Evolutionary conservation across 2,888 invertebrate genomes (phyloP).

Genomic region (Macrosoma leucophasiata): DNA sequence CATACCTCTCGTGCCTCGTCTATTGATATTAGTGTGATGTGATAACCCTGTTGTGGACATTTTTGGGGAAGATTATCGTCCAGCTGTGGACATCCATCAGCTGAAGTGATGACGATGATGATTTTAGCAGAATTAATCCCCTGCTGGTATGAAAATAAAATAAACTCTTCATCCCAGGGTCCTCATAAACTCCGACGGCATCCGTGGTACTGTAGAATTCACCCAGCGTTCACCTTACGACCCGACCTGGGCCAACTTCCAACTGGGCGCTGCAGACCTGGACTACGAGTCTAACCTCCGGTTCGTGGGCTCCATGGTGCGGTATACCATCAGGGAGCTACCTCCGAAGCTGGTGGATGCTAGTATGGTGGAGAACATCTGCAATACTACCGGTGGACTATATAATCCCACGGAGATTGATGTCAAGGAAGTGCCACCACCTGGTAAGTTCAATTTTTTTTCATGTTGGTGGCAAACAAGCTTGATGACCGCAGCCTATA

Average conservation of each 20-base stretch:
- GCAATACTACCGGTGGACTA: slow-evolving; percentile 82
- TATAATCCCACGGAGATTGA: slow-evolving; percentile 84
- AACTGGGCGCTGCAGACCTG: slow-evolving; percentile 78
- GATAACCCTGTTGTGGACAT: too few species aligned
- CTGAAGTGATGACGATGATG: too few species aligned
- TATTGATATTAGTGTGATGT: too few species aligned
- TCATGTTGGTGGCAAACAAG: too few species aligned
- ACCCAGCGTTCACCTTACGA: slow-evolving; percentile 89
- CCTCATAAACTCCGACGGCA: slow-evolving; percentile 84
- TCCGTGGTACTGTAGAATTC: slow-evolving; percentile 86
- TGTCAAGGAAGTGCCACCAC: slow-evolving; percentile 76
- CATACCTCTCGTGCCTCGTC: too few species aligned
- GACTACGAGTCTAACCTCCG: slow-evolving; percentile 82
- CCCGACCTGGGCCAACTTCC: slow-evolving; percentile 86
- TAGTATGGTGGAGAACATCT: slow-evolving; percentile 56
- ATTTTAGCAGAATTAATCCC: too few species aligned
- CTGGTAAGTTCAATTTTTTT: slow-evolving; percentile 60
- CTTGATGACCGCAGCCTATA: not conserved
- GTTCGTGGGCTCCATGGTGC: slow-evolving; percentile 82
- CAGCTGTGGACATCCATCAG: too few species aligned
- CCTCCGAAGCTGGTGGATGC: slow-evolving; percentile 71
- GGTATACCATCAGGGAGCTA: slow-evolving; percentile 82
- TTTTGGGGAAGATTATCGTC: too few species aligned
- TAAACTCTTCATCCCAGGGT: slow-evolving; percentile 71
- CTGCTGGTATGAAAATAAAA: too few species aligned